A percentile compares a stretch with the other conserved stretches of the same genome.
Evolutionary conservation across 2,888 invertebrate genomes (phyloP).

Genomic region (Yponomeuta cagnagella): DNA sequence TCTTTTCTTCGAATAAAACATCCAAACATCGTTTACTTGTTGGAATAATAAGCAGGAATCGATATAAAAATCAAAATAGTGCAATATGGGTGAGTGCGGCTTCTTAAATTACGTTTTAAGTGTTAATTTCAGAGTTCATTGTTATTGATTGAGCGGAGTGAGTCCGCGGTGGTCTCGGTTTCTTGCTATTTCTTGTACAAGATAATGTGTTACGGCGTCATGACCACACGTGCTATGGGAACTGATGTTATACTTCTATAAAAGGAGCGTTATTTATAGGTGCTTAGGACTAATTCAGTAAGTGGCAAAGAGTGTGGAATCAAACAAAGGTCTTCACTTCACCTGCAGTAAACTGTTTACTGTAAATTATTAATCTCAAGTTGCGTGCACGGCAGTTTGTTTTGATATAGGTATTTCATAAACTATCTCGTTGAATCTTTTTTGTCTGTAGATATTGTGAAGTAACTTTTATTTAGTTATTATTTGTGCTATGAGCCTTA

Average conservation of each 20-base stretch:
- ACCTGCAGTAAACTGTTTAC: too few relatives aligned
- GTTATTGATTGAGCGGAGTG: constrained; percentile 52
- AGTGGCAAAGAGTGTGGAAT: not conserved
- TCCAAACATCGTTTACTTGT: constrained; percentile 20
- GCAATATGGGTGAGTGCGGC: constrained; percentile 45
- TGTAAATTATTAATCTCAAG: too few relatives aligned
- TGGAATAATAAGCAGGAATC: constrained; percentile 24
- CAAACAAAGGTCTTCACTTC: constrained; percentile 7
- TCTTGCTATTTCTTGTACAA: constrained; percentile 31
- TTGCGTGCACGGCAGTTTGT: too few relatives aligned
- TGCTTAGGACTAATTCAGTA: constrained; percentile 12
- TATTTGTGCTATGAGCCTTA: too few relatives aligned
- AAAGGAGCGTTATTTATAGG: constrained; percentile 12
- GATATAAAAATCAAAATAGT: constrained; percentile 20
- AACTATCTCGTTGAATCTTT: too few relatives aligned
- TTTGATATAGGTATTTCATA: too few relatives aligned
- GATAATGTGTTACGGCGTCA: constrained; percentile 3
- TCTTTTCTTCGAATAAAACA: constrained; percentile 20
- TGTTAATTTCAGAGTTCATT: constrained; percentile 32
- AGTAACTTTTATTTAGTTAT: too few relatives aligned
- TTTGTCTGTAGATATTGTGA: too few relatives aligned
- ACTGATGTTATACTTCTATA: constrained; percentile 3
- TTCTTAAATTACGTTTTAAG: constrained; percentile 20
- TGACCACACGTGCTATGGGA: constrained; percentile 7
- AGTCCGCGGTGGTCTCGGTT: constrained; percentile 45